Evolutionary conservation across 2,797 vertebrate species (phyloP), one percentile per base, ranked within the genome.

Genomic region (Semotilus atromaculatus): DNA sequence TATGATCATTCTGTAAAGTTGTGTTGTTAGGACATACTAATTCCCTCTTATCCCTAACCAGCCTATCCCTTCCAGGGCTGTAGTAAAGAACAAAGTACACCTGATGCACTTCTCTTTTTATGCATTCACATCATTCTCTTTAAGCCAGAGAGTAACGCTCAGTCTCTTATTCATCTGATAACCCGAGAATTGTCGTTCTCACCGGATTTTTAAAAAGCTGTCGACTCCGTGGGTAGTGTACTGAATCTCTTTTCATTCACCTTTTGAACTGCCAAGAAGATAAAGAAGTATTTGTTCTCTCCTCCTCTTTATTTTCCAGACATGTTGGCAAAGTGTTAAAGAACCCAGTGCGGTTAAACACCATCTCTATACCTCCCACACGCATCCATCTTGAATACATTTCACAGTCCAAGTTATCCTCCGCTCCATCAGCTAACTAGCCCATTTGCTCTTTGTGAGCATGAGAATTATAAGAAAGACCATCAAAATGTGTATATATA

Each of bases 401-500:
- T 82, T 38, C 31, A 36, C 21, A 21, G 68, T 38, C 70, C 62
- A 77, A 71, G 72, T 81, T 81, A 36, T 73, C 55, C 43, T 82
- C 40, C 29, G 7, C 81, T 64, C 43, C 21, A 82, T 36, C n/a
- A 8, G 40, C 55, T 81, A 60, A 82, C 40, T 64, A 40, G 58
- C 34, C 70, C 3, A 13, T 51, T 83, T 83, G 23, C 72, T 75
- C 31, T 9, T 43, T 10, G 23, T 18, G 23, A 55, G 43, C 31
- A 51, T 21, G 31, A 70, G 26, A 13, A 85, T 58, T 29, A 75
- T 31, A 86, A 77, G 36, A 88, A 84, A 70, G 38, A 68, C 40
- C 51, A 62, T 79, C n/a, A 80, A 62, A 77, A 51, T 93, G 91
- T 91, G 92, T 94, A 95, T 96, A 96, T 95, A 95, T 95, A 96